Evolutionary conservation across 2,888 invertebrate genomes (phyloP).

Genomic region (Chymomyza fuscimana): DNA sequence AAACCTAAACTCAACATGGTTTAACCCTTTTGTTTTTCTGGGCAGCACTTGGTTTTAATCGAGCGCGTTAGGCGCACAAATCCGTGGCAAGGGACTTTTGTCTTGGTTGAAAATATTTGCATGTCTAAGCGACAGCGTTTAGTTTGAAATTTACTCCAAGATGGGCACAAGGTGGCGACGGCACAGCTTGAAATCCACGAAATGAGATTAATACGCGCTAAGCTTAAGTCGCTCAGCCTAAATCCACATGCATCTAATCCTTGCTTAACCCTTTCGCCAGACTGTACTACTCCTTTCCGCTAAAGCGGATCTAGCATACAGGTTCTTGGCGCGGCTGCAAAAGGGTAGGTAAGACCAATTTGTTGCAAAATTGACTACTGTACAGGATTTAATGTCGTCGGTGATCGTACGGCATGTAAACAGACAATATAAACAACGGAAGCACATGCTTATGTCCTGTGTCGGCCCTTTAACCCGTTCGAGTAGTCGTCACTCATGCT

Average conservation of each 20-base stretch:
- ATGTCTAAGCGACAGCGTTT: slow-evolving; percentile 70
- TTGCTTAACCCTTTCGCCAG: slow-evolving; percentile 62
- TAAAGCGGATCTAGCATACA: background rate
- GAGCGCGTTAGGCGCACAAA: slow-evolving; percentile 53
- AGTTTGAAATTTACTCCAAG: slow-evolving; percentile 38
- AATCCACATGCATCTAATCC: slow-evolving; percentile 55
- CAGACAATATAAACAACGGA: slow-evolving; percentile 70
- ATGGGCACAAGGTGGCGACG: slow-evolving; percentile 1
- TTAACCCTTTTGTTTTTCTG: slow-evolving; percentile 33
- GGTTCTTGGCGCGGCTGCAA: slow-evolving; percentile 26
- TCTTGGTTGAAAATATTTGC: slow-evolving; percentile 70
- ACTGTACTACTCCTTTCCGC: background rate
- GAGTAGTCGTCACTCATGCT: slow-evolving; percentile 15
- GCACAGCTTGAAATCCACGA: slow-evolving; percentile 48
- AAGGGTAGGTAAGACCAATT: slow-evolving; percentile 75
- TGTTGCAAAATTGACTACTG: slow-evolving; percentile 69
- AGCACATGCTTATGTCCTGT: slow-evolving; percentile 39
- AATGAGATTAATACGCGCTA: slow-evolving; percentile 67
- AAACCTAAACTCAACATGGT: slow-evolving; percentile 11
- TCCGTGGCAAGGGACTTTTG: slow-evolving; percentile 39
- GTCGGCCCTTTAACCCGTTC: slow-evolving; percentile 49
- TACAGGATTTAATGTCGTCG: slow-evolving; percentile 34
- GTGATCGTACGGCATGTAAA: slow-evolving; percentile 43
- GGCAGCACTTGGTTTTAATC: background rate
- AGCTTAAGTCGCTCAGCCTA: slow-evolving; percentile 45